Evolutionary conservation across 2,888 invertebrate species (phyloP).

Genomic region (Cheilosia variabilis): DNA sequence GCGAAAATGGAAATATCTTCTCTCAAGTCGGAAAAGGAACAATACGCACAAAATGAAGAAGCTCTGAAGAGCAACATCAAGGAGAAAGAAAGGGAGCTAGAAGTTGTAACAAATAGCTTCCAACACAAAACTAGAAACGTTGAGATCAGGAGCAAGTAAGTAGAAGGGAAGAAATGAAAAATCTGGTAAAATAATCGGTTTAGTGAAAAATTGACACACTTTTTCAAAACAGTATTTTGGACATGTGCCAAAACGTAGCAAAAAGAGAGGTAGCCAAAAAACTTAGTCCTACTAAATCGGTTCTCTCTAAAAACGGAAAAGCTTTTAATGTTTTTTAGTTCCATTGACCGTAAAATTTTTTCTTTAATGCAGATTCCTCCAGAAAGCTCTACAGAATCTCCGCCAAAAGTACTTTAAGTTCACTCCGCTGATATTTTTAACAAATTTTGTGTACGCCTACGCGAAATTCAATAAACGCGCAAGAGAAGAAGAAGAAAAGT

Average conservation of each 20-base stretch:
- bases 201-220: no score
- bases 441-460: constrained; percentile 81
- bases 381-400: constrained; percentile 46
- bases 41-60: constrained; percentile 76
- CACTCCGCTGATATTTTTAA: constrained; percentile 82
- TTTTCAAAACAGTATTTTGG: no score
- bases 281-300: no score
- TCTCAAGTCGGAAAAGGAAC: constrained; percentile 78
- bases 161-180: constrained; percentile 63
- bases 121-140: constrained; percentile 78
- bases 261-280: no score
- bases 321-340: no score
- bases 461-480: constrained; percentile 77
- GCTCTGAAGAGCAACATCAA: constrained; percentile 76
- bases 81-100: constrained; percentile 76
- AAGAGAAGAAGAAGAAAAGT: constrained; percentile 46
- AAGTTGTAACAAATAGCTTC: constrained; percentile 77
- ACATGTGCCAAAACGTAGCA: no score
- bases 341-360: neutral
- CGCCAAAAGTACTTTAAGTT: constrained; percentile 82
- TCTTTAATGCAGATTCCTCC: constrained; percentile 47
- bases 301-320: no score
- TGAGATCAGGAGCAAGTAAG: constrained; percentile 80
- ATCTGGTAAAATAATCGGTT: no score
- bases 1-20: constrained; percentile 80